Base-by-base conservation (phyloP, 2,888 invertebrate species). In the Lycia hirtaria region DNA sequence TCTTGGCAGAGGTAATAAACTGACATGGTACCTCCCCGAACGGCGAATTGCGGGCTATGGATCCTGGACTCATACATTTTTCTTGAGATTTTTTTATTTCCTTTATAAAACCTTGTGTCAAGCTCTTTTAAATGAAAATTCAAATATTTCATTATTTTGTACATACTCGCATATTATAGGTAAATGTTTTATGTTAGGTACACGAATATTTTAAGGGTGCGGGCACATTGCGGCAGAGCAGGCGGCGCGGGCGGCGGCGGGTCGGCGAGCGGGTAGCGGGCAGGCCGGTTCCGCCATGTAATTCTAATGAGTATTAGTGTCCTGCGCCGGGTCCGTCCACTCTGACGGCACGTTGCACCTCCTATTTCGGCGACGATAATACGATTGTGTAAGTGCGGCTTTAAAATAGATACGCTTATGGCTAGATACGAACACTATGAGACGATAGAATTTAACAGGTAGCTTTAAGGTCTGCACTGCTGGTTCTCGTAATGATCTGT, bases 261-360 rank as follows among this genome's bases (percentile, higher is more conserved):
- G 12, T 4, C 41, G 32, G n/a, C 41, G 26, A 12, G 22, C 22
- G 14, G 41, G 49, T 28, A 57, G 50, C 52, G 60, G 44, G 51
- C 51, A 38, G 38, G 53, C 28, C 57, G 53, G 86, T 87, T 85
- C 84, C 85, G 87, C 76, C 84, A 89, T 91, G 91, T 90, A 89
- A 91, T 88, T 91, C 89, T 91, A 91, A 91, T 91, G 91, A 91
- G 90, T 88, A 90, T 90, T 90, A 90, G 86, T 83, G 85, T 84
- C 84, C 81, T 83, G 76, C 82, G 79, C 85, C 84, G 77, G 72
- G 75, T 64, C 65, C 67, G 73, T 74, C 76, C 77, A 72, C 72
- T 71, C 72, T 69, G 71, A 65, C 68, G 71, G 66, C 69, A 70
- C 69, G 69, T 73, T 71, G 70, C 68, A 71, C 67, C 74, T 74